Conservation (phyloP, 2,113 vertebrate genomes). For the Aldabrachelys gigantea region DNA sequence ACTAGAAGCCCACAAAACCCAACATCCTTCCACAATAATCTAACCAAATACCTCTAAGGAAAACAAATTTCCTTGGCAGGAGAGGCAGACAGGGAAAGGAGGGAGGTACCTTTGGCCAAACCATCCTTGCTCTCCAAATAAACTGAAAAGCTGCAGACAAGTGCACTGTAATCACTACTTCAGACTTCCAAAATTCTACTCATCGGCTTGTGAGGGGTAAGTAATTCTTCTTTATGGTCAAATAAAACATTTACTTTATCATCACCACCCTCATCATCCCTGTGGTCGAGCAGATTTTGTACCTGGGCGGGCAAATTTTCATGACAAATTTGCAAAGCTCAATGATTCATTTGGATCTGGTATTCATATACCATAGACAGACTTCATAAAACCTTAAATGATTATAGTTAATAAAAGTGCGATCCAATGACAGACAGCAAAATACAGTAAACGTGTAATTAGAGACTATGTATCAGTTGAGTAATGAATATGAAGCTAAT, state of each 20-base stretch:
- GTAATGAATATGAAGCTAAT: slow-evolving; percentile 76
- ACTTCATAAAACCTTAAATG: slow-evolving; percentile 78
- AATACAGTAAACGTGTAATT: slow-evolving; percentile 67
- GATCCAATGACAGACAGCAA: slow-evolving; percentile 66
- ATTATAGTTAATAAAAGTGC: slow-evolving; percentile 74
- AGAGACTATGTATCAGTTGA: slow-evolving; percentile 68
- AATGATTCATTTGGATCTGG: slow-evolving; percentile 70
- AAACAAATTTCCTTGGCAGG: neutral
- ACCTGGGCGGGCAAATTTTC: slow-evolving; percentile 26
- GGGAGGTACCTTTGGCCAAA: neutral
- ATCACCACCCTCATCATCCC: neutral
- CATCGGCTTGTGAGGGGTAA: neutral
- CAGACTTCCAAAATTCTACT: neutral
- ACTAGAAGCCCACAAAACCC: neutral
- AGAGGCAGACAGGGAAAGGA: neutral
- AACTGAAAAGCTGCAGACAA: slow-evolving; percentile 13
- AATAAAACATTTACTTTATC: neutral
- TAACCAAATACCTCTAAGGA: neutral
- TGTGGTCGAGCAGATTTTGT: slow-evolving; percentile 45
- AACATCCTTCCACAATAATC: neutral
- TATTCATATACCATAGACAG: slow-evolving; percentile 68
- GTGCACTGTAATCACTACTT: slow-evolving; percentile 32
- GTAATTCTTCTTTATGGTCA: slow-evolving; percentile 8
- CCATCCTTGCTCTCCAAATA: slow-evolving; percentile 1
- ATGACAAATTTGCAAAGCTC: slow-evolving; percentile 47